phyloP scores from a whole-genome alignment of 2,888 invertebrate species.

The Periphyllus acericola region DNA sequence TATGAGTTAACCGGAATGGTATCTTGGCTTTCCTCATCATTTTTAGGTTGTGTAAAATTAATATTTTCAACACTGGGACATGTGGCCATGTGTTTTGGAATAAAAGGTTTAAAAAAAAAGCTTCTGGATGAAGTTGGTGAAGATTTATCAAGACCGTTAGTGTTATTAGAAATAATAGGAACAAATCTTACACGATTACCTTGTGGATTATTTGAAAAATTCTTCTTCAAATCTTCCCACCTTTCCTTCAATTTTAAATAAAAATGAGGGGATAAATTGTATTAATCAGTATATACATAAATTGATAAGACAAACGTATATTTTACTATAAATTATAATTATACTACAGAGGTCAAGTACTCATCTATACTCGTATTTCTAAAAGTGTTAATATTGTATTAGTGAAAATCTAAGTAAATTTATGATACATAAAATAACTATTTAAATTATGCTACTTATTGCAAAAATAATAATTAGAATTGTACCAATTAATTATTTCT shows the following conservation, averaged over 20 bases:
- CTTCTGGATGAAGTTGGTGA: background rate
- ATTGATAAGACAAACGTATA: conserved; percentile 13
- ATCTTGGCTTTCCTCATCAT: conserved; percentile 13
- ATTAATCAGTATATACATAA: background rate
- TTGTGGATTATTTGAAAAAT: conserved; percentile 53
- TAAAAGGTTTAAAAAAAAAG: conserved; percentile 47
- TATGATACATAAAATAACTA: background rate
- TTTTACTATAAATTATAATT: background rate
- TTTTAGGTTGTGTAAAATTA: background rate
- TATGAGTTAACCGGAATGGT: background rate
- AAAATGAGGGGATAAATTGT: background rate
- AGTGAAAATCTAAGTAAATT: background rate
- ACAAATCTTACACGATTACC: conserved; percentile 55
- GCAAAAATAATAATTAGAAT: background rate
- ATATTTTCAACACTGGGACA: conserved; percentile 35
- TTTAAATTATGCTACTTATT: background rate
- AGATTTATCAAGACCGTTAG: conserved; percentile 2
- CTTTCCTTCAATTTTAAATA: conserved; percentile 55
- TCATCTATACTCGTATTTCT: background rate
- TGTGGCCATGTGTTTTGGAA: conserved; percentile 7
- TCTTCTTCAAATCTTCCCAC: conserved; percentile 61
- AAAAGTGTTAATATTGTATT: background rate
- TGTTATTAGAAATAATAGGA: conserved; percentile 48
- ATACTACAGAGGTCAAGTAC: background rate
- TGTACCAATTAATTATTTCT: background rate